A percentile compares a stretch with the other conserved stretches of the same genome.
These are phyloP conservation scores for Setipinna tenuifilis DNA, from an alignment of 2,797 vertebrate species.

Conservation along the genomic window DNA sequence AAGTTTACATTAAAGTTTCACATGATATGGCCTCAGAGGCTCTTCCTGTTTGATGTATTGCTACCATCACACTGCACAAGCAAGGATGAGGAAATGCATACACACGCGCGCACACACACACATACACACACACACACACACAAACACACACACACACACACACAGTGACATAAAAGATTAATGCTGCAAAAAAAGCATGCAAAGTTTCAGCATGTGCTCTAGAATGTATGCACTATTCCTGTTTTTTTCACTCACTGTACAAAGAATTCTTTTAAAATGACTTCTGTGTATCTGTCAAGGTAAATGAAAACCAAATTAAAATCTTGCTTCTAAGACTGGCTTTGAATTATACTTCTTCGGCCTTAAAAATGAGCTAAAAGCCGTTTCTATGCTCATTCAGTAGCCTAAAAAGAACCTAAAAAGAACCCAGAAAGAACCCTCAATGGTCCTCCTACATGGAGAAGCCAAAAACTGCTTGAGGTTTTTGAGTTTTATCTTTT, in stretches of 20 bases:
- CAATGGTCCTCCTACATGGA: neutral
- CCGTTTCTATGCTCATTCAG: neutral
- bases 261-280: neutral
- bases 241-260: neutral
- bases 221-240: neutral
- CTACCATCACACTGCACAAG: neutral
- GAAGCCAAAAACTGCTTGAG: neutral
- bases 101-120: neutral
- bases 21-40: neutral
- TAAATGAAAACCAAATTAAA: neutral
- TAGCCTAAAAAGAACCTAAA: neutral
- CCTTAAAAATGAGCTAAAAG: neutral
- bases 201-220: neutral
- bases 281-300: neutral
- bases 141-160: neutral
- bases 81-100: neutral
- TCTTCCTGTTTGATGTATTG: neutral
- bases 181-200: neutral
- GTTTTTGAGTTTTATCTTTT: neutral
- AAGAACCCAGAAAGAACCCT: neutral
- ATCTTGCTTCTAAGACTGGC: neutral
- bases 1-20: conserved; percentile 1
- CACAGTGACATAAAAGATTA: neutral
- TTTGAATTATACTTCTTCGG: neutral
- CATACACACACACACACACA: neutral